phyloP scores from a whole-genome alignment of 1,140 invertebrate species.

The Cotesia glomerata region DNA sequence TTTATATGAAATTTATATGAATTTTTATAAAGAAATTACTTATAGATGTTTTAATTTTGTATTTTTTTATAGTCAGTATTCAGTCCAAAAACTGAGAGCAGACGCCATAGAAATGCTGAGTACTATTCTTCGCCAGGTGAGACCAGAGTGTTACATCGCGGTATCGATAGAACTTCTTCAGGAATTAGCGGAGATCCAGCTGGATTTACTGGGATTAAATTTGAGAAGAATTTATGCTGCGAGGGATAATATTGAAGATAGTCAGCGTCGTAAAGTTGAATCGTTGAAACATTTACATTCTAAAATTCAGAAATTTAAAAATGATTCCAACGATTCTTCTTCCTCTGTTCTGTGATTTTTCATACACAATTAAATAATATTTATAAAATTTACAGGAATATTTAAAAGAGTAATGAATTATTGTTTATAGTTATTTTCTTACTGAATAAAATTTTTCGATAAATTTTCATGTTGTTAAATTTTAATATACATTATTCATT shows the following conservation, averaged over 20 bases:
- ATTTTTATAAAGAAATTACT: too few species aligned
- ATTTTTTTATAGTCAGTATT: constrained; percentile 64
- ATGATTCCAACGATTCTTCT: neutral
- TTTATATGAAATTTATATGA: constrained; percentile 41
- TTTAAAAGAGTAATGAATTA: too few species aligned
- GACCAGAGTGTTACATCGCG: constrained; percentile 54
- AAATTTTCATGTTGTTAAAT: too few species aligned
- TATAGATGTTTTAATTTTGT: neutral
- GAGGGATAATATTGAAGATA: constrained; percentile 22
- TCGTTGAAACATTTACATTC: constrained; percentile 32
- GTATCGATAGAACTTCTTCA: constrained; percentile 52
- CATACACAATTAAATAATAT: too few species aligned
- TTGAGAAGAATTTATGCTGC: constrained; percentile 48
- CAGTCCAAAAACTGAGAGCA: constrained; percentile 73
- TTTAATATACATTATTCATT: too few species aligned
- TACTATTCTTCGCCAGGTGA: constrained; percentile 51
- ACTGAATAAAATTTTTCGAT: too few species aligned
- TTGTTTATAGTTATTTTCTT: too few species aligned
- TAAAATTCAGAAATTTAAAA: constrained; percentile 34
- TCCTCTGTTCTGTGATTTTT: too few species aligned
- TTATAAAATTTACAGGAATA: too few species aligned
- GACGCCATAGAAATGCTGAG: constrained; percentile 70
- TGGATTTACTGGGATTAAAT: constrained; percentile 67
- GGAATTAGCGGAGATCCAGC: constrained; percentile 64
- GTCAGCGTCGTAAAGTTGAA: constrained; percentile 33